A percentile compares a stretch with the other conserved stretches of the same genome.
Evolutionary conservation across 2,888 invertebrate species (phyloP).

Genomic region (Trisateles emortualis): DNA sequence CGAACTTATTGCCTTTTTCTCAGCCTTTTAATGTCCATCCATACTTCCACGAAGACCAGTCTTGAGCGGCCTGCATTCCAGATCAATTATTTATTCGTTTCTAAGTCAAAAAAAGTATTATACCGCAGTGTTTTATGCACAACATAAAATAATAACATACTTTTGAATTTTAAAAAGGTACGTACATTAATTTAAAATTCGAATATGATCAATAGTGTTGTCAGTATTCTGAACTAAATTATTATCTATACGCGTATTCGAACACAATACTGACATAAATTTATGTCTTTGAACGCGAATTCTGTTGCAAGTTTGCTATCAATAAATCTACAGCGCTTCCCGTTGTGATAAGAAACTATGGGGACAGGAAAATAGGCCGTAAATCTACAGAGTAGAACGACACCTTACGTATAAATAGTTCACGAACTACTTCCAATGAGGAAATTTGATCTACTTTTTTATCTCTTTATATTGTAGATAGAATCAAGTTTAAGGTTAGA

Average conservation of each 20-base stretch:
- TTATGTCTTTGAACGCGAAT: conserved; percentile 31
- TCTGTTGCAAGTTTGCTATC: conserved; percentile 40
- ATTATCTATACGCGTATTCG: not conserved
- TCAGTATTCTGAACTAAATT: too few relatives aligned
- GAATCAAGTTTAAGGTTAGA: too few relatives aligned
- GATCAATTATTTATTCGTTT: too few relatives aligned
- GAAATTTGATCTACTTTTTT: not conserved
- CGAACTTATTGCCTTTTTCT: too few relatives aligned
- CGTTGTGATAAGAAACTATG: conserved; percentile 41
- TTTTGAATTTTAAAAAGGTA: too few relatives aligned
- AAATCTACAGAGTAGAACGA: conserved; percentile 28
- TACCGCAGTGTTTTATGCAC: too few relatives aligned
- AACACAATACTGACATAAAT: conserved; percentile 20
- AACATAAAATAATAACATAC: too few relatives aligned
- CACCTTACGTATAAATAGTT: conserved; percentile 19
- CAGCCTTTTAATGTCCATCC: too few relatives aligned
- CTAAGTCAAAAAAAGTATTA: too few relatives aligned
- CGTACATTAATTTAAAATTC: not conserved
- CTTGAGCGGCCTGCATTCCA: too few relatives aligned
- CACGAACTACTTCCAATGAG: conserved; percentile 10
- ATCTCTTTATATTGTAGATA: too few relatives aligned
- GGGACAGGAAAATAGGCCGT: conserved; percentile 28
- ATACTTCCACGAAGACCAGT: too few relatives aligned
- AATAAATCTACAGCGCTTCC: conserved; percentile 46
- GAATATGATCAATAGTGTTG: not conserved